These are phyloP conservation scores for Drosophila nigrodunni DNA, from an alignment of 1,140 invertebrate species.

Conservation along the genomic window DNA sequence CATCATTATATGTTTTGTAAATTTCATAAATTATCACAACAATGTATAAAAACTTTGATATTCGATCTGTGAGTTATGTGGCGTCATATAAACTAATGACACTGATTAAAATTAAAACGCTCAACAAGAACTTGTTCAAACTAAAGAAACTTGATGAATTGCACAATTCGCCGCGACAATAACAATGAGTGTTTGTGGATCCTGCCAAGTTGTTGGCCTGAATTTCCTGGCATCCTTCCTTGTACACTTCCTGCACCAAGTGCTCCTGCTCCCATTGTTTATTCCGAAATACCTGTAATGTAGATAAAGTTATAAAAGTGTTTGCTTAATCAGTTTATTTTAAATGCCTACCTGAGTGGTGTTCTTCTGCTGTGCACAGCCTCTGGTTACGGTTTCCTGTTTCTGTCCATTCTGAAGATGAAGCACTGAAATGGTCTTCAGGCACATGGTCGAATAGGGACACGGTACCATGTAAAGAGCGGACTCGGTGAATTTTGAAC, in stretches of 20 bases:
- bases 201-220: conserved; percentile 87
- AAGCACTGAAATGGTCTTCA: conserved; percentile 89
- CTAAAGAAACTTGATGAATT: conserved; percentile 86
- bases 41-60: neutral
- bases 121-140: conserved; percentile 50
- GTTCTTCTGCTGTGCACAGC: conserved; percentile 90
- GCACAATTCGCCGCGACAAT: conserved; percentile 88
- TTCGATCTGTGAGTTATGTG: neutral
- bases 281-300: conserved; percentile 85
- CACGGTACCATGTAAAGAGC: conserved; percentile 89
- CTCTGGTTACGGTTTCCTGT: conserved; percentile 88
- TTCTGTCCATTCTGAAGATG: conserved; percentile 87
- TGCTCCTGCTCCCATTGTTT: conserved; percentile 87
- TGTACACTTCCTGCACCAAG: conserved; percentile 88
- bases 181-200: conserved; percentile 88
- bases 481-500: conserved; percentile 90
- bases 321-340: neutral
- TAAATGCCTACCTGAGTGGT: conserved; percentile 84
- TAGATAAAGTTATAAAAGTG: conserved; percentile 7
- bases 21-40: conserved; percentile 29
- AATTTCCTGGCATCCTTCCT: conserved; percentile 88
- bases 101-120: conserved; percentile 86
- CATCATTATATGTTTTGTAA: conserved; percentile 3
- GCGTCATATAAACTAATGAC: conserved; percentile 68
- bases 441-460: conserved; percentile 92